These are phyloP conservation scores for Gymnogyps californianus DNA, from an alignment of 2,113 vertebrate genomes.

Conservation along the genomic window DNA sequence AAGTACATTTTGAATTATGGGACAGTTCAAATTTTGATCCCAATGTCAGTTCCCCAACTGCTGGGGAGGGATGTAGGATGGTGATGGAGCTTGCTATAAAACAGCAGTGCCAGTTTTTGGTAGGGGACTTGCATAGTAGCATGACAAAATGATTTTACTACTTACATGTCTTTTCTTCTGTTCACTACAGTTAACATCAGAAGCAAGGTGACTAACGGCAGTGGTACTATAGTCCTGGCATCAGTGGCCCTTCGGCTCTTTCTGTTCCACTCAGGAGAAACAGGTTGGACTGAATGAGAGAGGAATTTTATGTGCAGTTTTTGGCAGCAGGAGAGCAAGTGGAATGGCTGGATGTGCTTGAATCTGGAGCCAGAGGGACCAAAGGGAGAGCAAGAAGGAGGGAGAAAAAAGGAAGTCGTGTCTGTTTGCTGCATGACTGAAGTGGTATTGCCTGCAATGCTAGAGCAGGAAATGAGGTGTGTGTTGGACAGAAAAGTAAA, in stretches of 20 bases:
- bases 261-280: not conserved
- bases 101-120: not conserved
- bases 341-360: slow-evolving; percentile 29
- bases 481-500: slow-evolving; percentile 59
- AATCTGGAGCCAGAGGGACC: slow-evolving; percentile 22
- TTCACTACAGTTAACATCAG: not conserved
- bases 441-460: slow-evolving; percentile 32
- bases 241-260: not conserved
- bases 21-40: not conserved
- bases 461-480: slow-evolving; percentile 55
- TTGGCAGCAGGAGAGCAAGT: not conserved
- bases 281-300: not conserved
- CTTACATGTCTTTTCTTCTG: not conserved
- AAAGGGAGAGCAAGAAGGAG: not conserved
- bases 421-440: slow-evolving; percentile 37
- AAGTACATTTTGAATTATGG: not conserved
- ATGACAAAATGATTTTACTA: not conserved
- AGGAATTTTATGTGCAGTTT: not conserved
- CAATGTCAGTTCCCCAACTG: not conserved
- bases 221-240: not conserved
- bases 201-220: not conserved
- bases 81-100: not conserved
- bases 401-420: slow-evolving; percentile 37
- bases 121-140: not conserved
- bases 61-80: not conserved